Evolutionary conservation across 2,888 invertebrate genomes (phyloP).

Genomic region (Drosophila anomalipes): DNA sequence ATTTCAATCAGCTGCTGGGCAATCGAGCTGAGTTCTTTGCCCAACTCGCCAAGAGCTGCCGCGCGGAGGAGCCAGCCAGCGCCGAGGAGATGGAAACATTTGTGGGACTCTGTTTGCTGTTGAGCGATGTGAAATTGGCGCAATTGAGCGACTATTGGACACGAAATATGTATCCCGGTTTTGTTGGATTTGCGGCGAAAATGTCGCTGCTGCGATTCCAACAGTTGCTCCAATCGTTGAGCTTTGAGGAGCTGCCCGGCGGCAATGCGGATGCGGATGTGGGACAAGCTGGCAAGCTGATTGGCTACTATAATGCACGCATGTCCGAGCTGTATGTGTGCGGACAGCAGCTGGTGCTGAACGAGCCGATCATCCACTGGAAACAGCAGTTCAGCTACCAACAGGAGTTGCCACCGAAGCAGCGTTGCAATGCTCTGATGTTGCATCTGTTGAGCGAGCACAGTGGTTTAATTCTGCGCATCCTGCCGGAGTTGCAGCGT

Average conservation of each 20-base stretch:
- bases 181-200: conserved; percentile 58
- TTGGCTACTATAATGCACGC: conserved; percentile 62
- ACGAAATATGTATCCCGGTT: conserved; percentile 46
- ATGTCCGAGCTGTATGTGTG: conserved; percentile 64
- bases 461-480: conserved; percentile 59
- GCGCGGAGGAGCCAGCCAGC: conserved; percentile 22
- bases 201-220: conserved; percentile 60
- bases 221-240: conserved; percentile 54
- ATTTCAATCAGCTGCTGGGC: conserved; percentile 61
- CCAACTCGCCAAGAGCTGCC: conserved; percentile 52
- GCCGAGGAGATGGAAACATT: conserved; percentile 66
- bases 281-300: conserved; percentile 38
- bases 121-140: conserved; percentile 61
- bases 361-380: conserved; percentile 70
- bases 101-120: conserved; percentile 62
- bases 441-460: conserved; percentile 69
- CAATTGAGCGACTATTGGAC: conserved; percentile 68
- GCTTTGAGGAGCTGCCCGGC: conserved; percentile 48
- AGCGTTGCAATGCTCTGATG: conserved; percentile 62
- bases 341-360: conserved; percentile 70
- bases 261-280: neutral
- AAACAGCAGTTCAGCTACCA: conserved; percentile 60
- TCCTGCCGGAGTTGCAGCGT: conserved; percentile 55
- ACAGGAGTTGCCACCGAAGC: conserved; percentile 53
- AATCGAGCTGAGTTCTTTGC: conserved; percentile 54